phyloP scores from a whole-genome alignment of 2,113 vertebrate genomes.

The Halichoerus grypus region DNA sequence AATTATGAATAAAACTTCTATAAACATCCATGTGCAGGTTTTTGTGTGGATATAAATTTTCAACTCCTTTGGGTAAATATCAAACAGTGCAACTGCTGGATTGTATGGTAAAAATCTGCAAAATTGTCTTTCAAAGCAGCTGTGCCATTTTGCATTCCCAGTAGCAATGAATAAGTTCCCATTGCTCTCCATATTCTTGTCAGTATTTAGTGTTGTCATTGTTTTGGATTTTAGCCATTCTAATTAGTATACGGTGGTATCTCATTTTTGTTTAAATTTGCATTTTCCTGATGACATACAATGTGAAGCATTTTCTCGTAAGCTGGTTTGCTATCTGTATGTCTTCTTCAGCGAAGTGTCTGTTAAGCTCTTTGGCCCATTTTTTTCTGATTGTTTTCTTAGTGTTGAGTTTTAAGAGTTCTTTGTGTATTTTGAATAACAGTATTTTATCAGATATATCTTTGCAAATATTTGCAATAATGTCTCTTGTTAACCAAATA shows the following conservation, averaged over 20 bases:
- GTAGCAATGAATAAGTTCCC: background rate
- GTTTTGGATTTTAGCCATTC: background rate
- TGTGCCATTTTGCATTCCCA: background rate
- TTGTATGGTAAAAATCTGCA: background rate
- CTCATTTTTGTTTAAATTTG: background rate
- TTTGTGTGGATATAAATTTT: background rate
- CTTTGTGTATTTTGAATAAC: background rate
- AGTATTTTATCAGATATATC: background rate
- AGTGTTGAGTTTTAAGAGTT: background rate
- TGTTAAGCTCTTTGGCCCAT: background rate
- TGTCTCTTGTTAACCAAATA: background rate
- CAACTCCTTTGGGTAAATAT: background rate
- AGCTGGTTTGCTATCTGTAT: background rate
- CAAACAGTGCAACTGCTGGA: background rate
- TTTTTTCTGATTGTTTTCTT: background rate
- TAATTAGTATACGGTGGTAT: background rate
- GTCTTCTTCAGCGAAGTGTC: background rate
- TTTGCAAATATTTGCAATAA: conserved; percentile 8
- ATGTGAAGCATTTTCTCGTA: background rate
- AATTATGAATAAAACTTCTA: background rate
- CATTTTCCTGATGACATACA: background rate
- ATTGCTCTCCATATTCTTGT: background rate
- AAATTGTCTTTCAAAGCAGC: background rate
- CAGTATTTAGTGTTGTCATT: background rate
- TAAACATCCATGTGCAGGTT: background rate